Base-by-base conservation (phyloP, 2,113 vertebrate species). In the Urocitellus parryii region DNA sequence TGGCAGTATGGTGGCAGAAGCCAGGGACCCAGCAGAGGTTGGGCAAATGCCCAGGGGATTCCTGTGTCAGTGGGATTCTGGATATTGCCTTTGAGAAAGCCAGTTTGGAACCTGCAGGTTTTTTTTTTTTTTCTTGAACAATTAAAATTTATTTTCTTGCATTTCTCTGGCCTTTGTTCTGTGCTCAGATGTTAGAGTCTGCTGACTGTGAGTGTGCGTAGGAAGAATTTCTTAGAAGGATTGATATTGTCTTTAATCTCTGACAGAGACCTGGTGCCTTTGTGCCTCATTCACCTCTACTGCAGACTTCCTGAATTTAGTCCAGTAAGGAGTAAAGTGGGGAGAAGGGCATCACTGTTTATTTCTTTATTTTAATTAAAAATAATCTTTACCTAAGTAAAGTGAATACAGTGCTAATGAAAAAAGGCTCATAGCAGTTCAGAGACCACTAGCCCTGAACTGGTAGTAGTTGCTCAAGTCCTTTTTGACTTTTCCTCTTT, bases 231-330 rank as follows among this genome's bases (percentile, higher is more conserved):
- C 72, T 80, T 63, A 45, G 63, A 48, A 32, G 29, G 56, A 25
- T 0, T 34, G 61, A 51, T 67, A 1, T 18, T 72, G n/a, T 29
- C 45, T 74, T 39, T 8, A 18, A 39, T 61, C 37, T 39, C 51
- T 39, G 76, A 25, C 18, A 17, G 65, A 80, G 67, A 45, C 29
- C 74, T 72, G 20, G 16, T 0, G 25, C 6, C 8, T 61, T 48
- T 53, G 42, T 73, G 48, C 51, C 94, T 9, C 32, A 27, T 14
- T 97, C 68, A 88, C 67, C 51, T 84, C 63, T 91, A 72, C 0
- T 1, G 91, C 70, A 96, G 93, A 83, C 77, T 32, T 78, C 72
- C 22, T 96, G 48, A 70, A 9, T 0, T 96, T 96, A 96, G 73
- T 70, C 79, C 58, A 84, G 51, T 37, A 80, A 83, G 53, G 61